These are phyloP conservation scores for Drosophila helvetica DNA, from an alignment of 2,888 invertebrate species.

Conservation along the genomic window DNA sequence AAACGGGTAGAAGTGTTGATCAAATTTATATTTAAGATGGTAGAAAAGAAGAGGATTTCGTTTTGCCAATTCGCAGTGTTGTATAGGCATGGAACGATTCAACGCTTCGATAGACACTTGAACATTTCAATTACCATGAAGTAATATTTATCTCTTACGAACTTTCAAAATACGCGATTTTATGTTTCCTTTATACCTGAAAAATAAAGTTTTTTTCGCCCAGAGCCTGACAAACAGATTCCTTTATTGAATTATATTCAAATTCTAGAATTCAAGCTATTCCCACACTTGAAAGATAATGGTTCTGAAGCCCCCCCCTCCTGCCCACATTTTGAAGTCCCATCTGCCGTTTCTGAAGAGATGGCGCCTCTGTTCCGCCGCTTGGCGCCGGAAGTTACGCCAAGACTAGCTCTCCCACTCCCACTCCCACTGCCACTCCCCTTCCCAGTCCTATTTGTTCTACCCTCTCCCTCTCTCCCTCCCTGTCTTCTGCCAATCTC, in stretches of 20 bases:
- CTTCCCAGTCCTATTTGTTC: conserved; percentile 15
- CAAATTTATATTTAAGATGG: too few species aligned
- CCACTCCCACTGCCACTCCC: too few species aligned
- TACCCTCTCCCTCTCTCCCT: neutral
- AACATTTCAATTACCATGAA: too few species aligned
- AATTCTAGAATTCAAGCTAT: neutral
- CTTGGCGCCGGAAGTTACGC: conserved; percentile 40
- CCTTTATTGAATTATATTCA: neutral
- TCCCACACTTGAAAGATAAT: neutral
- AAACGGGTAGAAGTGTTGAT: neutral
- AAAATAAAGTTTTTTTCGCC: neutral
- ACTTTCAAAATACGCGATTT: too few species aligned
- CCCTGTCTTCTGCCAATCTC: conserved; percentile 36
- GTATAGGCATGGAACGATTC: too few species aligned
- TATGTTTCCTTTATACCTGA: too few species aligned
- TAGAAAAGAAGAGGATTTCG: too few species aligned
- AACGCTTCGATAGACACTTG: too few species aligned
- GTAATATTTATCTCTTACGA: too few species aligned
- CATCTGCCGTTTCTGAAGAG: neutral
- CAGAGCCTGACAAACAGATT: neutral
- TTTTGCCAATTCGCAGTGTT: too few species aligned
- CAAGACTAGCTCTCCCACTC: neutral
- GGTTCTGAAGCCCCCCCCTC: neutral
- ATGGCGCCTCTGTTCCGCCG: conserved; percentile 26
- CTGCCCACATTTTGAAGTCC: neutral